Conservation (phyloP, 2,113 vertebrate species). For the Podilymbus podiceps region DNA sequence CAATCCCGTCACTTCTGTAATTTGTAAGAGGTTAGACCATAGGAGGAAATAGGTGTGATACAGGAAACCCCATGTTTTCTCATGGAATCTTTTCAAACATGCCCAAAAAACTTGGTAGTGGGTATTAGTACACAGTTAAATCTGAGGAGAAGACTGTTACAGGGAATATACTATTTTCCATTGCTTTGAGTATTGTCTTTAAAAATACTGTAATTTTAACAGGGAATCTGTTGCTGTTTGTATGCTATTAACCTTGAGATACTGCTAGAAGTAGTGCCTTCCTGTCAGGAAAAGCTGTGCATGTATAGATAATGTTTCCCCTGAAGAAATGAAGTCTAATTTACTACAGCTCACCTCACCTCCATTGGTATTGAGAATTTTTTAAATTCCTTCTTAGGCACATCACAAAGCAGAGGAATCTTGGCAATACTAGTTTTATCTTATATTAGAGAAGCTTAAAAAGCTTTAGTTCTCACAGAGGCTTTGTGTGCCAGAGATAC, state of each 20-base stretch:
- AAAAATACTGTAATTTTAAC: background rate
- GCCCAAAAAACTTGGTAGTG: background rate
- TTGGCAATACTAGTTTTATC: background rate
- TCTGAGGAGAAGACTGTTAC: rapidly evolving
- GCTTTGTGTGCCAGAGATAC: background rate
- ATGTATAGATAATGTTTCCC: background rate
- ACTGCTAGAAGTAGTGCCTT: background rate
- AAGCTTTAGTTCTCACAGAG: background rate
- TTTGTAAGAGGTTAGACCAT: background rate
- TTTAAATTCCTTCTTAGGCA: background rate
- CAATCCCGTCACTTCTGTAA: background rate
- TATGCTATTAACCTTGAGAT: background rate
- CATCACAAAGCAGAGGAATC: background rate
- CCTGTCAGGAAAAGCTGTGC: background rate
- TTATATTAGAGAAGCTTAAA: background rate
- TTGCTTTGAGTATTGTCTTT: background rate
- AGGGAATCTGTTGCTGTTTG: background rate
- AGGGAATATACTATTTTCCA: background rate
- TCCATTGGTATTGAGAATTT: background rate
- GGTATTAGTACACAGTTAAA: background rate
- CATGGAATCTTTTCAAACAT: background rate
- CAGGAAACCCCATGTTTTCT: background rate
- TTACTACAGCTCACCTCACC: background rate
- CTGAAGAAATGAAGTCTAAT: background rate
- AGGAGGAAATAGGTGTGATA: background rate